These are phyloP conservation scores for Atethmia centrago DNA, from an alignment of 2,888 invertebrate genomes.

Conservation along the genomic window DNA sequence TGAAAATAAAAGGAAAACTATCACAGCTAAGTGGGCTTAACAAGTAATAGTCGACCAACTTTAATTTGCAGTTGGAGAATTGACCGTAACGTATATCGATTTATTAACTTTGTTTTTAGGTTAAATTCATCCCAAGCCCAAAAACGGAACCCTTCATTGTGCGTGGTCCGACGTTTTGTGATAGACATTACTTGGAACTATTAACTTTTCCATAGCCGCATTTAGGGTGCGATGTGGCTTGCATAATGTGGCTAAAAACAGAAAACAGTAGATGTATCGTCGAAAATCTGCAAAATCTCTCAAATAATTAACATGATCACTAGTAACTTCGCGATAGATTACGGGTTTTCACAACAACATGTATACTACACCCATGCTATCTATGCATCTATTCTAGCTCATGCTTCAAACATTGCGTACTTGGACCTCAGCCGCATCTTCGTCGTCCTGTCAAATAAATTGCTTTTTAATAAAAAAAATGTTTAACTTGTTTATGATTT, in stretches of 20 bases:
- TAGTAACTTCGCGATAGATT: constrained; percentile 40
- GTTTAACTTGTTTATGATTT: not conserved
- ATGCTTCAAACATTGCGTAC: constrained; percentile 73
- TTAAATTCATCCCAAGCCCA: too few species aligned
- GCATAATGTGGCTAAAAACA: not conserved
- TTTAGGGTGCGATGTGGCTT: not conserved
- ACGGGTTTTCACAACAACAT: constrained; percentile 52
- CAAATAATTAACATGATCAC: constrained; percentile 44
- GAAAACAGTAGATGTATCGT: not conserved
- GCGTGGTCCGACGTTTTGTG: too few species aligned
- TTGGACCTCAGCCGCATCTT: constrained; percentile 64
- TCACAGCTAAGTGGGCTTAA: too few species aligned
- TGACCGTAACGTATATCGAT: too few species aligned
- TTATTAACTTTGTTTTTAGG: too few species aligned
- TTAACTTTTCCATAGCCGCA: not conserved
- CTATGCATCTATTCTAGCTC: constrained; percentile 62
- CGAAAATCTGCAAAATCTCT: constrained; percentile 15
- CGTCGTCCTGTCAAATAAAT: constrained; percentile 72
- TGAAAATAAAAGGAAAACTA: too few species aligned
- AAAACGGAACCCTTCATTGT: too few species aligned
- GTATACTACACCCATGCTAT: constrained; percentile 59
- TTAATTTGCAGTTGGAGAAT: too few species aligned
- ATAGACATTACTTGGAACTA: not conserved
- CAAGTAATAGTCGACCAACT: too few species aligned
- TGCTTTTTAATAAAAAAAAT: constrained; percentile 34